Base-by-base conservation (phyloP, 2,113 vertebrate genomes). In the Carassius carassius region DNA sequence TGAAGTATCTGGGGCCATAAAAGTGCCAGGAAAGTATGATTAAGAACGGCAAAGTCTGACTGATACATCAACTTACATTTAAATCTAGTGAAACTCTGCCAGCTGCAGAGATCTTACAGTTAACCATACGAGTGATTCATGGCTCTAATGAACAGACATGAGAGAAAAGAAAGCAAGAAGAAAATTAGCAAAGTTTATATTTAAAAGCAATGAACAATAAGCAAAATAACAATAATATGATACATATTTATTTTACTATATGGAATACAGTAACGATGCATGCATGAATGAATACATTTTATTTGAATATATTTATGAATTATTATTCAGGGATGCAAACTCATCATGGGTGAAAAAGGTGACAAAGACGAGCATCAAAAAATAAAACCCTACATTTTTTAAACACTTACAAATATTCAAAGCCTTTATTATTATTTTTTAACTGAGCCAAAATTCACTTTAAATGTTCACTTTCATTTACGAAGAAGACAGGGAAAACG, bases 81-180 rank as follows among this genome's bases (percentile, higher is more conserved):
- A 74, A 86, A 47, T 60, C 11, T 19, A 73, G 32, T 58, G 85
- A 86, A 88, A 88, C 82, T 84, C 14, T 60, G 81, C 83, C 81
- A 86, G 78, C 56, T 81, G 63, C 63, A 79, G 78, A 63, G 44
- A 10, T 21, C 79, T 54, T 73, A 63, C 56, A 60, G 82, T 78
- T 78, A 86, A 82, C 69, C 37, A 77, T 72, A 88, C 78, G 73
- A 78, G 82, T 86, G 87, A 88, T 86, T 86, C 85, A 86, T 86
- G 73, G 78, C 23, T 77, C 51, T 69, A 16, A 35, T 54, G 60
- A 69, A 80, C 17, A 70, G 32, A 75, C 23, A 25, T 23, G 1
- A 19, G 56, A 17, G 25, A 62, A 67, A 63, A 86, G 54, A 35
- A 9, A 0, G 14, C 17, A n/a, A n/a, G n/a, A n/a, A n/a, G n/a